Conservation (phyloP, 2,888 invertebrate genomes). For the Zaprionus bogoriensis region DNA sequence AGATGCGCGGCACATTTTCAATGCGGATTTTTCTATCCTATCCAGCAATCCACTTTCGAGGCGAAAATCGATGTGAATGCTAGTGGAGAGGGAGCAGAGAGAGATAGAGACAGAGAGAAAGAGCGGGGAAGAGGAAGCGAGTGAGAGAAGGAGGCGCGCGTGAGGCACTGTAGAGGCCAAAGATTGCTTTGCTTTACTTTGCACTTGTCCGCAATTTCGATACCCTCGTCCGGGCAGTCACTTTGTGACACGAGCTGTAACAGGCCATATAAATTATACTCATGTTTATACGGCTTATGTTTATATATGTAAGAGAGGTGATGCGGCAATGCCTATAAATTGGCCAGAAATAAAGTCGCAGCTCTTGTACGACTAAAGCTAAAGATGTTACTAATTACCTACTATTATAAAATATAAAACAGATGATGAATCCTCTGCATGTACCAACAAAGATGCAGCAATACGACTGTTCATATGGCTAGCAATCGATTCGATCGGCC, state of each 20-base stretch:
- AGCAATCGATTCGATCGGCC: too few relatives aligned
- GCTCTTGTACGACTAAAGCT: too few relatives aligned
- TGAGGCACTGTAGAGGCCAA: slow-evolving; percentile 18
- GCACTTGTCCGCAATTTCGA: slow-evolving; percentile 41
- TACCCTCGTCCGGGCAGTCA: background rate
- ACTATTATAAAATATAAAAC: too few relatives aligned
- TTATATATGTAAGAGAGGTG: too few relatives aligned
- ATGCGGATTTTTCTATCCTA: slow-evolving; percentile 55
- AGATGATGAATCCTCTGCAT: too few relatives aligned
- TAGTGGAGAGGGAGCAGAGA: slow-evolving; percentile 7
- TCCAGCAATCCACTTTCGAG: slow-evolving; percentile 38
- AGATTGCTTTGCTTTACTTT: slow-evolving; percentile 63
- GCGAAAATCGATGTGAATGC: slow-evolving; percentile 64
- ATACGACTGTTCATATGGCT: too few relatives aligned
- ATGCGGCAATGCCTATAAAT: too few relatives aligned
- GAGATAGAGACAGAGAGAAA: slow-evolving; percentile 4
- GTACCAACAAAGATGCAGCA: too few relatives aligned
- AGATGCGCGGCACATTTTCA: slow-evolving; percentile 73
- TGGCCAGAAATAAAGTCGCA: too few relatives aligned
- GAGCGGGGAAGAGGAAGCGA: slow-evolving; percentile 13
- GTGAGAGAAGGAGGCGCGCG: slow-evolving; percentile 20
- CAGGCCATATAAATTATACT: background rate
- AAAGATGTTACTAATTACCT: too few relatives aligned
- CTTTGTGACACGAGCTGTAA: background rate
- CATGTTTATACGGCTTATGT: too few relatives aligned